Evolutionary conservation across 2,888 invertebrate species (phyloP), one percentile per base, ranked within the genome.

Genomic region (Calameuta idolon): DNA sequence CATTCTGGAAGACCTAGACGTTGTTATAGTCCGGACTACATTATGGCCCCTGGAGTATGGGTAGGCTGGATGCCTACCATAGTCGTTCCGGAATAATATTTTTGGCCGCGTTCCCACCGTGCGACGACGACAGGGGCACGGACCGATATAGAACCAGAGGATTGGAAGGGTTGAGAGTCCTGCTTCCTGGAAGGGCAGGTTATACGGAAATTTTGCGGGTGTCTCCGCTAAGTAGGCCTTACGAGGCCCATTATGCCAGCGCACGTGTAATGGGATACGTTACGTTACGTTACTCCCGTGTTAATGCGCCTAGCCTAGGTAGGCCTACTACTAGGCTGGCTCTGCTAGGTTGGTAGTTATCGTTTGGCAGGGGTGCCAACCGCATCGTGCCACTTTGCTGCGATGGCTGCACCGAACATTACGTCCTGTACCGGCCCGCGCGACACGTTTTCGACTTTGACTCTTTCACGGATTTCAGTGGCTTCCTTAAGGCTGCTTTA

Each of bases 191-290:
- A 12, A n/a, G 35, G 77, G 33, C 35, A 76, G 69, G 81, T 76
- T 80, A 81, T 79, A 80, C 78, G 80, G 77, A 82, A 85, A 85
- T 85, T 86, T 86, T 83, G 81, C 79, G 77, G 77, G 79, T 81
- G 82, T 83, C 81, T 80, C 74, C 73, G 81, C 81, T 86, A 87
- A 87, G 87, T 85, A 86, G 87, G 84, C 84, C 85, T 88, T 87
- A 85, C 85, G 84, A 83, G 81, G 81, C 82, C 86, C 84, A 86
- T 87, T 88, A 84, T 77, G 76, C 79, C 79, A 34, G 74, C 74
- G 34, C 34, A 74, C 74, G 74, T 75, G 69, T 69, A 75, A 81
- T 75, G 68, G 77, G 73, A 73, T 75, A 80, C 80, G 77, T 77
- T 76, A 80, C 79, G 81, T 80, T 80, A 76, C 81, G 76, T 82